Base-by-base conservation (phyloP, 2,888 invertebrate species). In the Crematogaster levior region DNA sequence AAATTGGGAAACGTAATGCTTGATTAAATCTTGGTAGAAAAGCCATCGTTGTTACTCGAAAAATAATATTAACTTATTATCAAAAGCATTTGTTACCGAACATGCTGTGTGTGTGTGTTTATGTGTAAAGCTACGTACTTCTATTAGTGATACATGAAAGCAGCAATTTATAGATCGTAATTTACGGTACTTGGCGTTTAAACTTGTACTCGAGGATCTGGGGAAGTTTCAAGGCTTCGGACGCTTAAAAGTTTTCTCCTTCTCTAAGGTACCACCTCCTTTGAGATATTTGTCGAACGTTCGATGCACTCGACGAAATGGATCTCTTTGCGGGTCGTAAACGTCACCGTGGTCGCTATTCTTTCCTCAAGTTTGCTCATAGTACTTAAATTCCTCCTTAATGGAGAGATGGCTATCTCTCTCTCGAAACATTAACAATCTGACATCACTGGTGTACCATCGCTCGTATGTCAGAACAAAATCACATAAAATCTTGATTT, bases 261-360 rank as follows among this genome's bases (percentile, higher is more conserved):
- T 77, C 75, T 87, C 56, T 63, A 86, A 75, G 82, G 84, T 87
- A 72, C 80, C 63, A 70, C 80, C 65, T 65, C 37, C 83, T 83
- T 66, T 73, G 43, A 86, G 89, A 86, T 89, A 89, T 89, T 89
- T 89, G 89, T 88, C 86, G 89, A 75, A 89, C 82, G 85, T 89
- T 89, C 89, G 81, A 88, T 84, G 84, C 84, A 89, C 88, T 89
- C 84, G 86, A 86, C 84, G 89, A 89, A 89, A 89, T 89, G 89
- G 89, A 89, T 89, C 89, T 85, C 89, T 89, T 89, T 89, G 84
- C 89, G 86, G 86, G 66, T 89, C 88, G 88, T 89, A 88, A 88
- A 89, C 81, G 89, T 87, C 84, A 66, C 63, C 72, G 46, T 48
- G 83, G 79, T 84, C 81, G 66, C 85, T 83, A 72, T 86, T 87